phyloP scores from a whole-genome alignment of 1,140 invertebrate species.

The Zaprionus capensis region DNA sequence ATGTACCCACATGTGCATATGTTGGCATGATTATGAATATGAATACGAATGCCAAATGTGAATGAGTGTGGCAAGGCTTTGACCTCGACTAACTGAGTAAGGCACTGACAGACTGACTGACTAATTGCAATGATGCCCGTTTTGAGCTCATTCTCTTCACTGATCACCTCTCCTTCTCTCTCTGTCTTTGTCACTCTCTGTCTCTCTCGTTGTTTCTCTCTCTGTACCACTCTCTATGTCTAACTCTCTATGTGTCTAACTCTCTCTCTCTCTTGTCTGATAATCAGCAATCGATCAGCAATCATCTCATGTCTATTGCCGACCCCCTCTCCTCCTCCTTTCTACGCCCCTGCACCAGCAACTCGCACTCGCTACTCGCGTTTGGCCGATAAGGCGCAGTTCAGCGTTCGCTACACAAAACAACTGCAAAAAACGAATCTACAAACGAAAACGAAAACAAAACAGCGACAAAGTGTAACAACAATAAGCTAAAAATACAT shows the following conservation, averaged over 20 bases:
- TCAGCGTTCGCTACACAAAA: conserved; percentile 40
- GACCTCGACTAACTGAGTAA: conserved; percentile 23
- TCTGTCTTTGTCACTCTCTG: background rate
- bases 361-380: background rate
- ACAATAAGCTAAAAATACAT: conserved; percentile 40
- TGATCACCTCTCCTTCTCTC: background rate
- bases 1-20: background rate
- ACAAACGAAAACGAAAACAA: conserved; percentile 9
- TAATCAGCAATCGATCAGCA: background rate
- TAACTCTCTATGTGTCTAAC: background rate
- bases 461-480: conserved; percentile 32
- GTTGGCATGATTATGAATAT: conserved; percentile 38
- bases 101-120: conserved; percentile 26
- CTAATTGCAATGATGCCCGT: conserved; percentile 14
- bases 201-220: background rate
- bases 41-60: conserved; percentile 41
- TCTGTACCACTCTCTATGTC: background rate
- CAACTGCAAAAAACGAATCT: conserved; percentile 31
- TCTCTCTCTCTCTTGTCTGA: no score
- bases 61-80: conserved; percentile 38
- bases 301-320: background rate
- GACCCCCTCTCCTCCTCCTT: background rate
- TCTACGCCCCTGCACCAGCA: background rate
- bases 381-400: conserved; percentile 51
- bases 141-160: background rate